Base-by-base conservation (phyloP, 2,888 invertebrate species). In the Peribatodes rhomboidaria region DNA sequence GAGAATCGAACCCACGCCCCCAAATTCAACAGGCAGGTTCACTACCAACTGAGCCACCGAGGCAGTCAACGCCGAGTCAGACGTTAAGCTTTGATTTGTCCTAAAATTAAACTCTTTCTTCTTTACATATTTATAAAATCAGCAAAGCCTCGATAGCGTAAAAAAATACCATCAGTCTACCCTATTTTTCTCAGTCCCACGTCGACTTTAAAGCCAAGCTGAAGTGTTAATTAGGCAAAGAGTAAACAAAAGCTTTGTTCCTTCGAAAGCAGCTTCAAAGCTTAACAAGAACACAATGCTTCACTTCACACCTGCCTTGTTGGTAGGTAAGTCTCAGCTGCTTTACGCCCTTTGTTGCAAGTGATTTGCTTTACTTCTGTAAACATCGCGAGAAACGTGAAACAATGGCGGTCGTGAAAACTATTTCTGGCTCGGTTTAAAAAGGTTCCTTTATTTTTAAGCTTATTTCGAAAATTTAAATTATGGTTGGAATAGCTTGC, bases 241-340 rank as follows among this genome's bases (percentile, higher is more conserved):
- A 46, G 44, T 44, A 57, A 62, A 56, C 56, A 56, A 50, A 42
- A 37, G 57, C 44, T 59, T 54, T 61, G 53, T 61, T 44, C 42
- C 22, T 39, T 42, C 49, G 42, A 22, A 39, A 62, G 37, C 16
- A 44, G 49, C 46, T 53, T 53, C 31, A 62, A 50, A 61, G 47
- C n/a, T 44, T 31, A 55, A 33, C 44, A 57, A 44, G 67, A 69
- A 75, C 80, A 86, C 83, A 85, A 84, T 80, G 69, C 74, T 50
- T 49, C 66, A 75, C 68, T 77, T 79, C 74, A 78, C 86, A 85
- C 84, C 81, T 83, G 82, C 77, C 37, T 22, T 39, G 53, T 57
- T 60, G 52, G 46, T 67, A 52, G 53, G 56, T 69, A 68, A 71
- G 61, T 61, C 46, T 42, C 47, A 69, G 65, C 46, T 70, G 55